phyloP scores from a whole-genome alignment of 2,888 invertebrate species.

The Ellobium chinense region DNA sequence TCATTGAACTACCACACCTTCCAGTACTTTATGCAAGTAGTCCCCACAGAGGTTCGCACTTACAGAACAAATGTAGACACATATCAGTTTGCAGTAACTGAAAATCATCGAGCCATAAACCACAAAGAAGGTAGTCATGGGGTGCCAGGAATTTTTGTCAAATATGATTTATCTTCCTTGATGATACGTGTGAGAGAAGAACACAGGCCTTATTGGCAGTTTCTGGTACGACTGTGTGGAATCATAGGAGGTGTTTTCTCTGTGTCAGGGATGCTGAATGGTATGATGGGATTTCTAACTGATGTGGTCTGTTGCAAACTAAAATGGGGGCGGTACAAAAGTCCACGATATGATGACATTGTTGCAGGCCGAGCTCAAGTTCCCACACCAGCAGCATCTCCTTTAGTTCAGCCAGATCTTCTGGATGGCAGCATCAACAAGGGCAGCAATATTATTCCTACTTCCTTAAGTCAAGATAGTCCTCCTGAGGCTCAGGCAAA shows the following conservation, averaged over 20 bases:
- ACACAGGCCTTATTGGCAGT: slow-evolving; percentile 82
- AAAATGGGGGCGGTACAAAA: slow-evolving; percentile 59
- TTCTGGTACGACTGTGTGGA: slow-evolving; percentile 92
- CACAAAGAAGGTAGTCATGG: slow-evolving; percentile 91
- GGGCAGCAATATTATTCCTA: slow-evolving; percentile 26
- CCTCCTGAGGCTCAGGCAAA: no score
- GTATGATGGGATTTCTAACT: slow-evolving; percentile 62
- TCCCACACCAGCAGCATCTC: slow-evolving; percentile 8
- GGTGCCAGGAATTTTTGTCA: slow-evolving; percentile 95
- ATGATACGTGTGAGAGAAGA: slow-evolving; percentile 83
- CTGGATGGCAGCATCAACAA: slow-evolving; percentile 19
- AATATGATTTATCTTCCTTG: slow-evolving; percentile 95
- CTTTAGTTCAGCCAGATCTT: slow-evolving; percentile 27
- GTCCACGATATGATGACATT: slow-evolving; percentile 27
- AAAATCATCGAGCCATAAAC: slow-evolving; percentile 87
- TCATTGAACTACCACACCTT: slow-evolving; percentile 87
- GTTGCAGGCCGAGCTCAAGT: slow-evolving; percentile 12
- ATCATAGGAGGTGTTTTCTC: slow-evolving; percentile 95
- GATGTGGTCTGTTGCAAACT: slow-evolving; percentile 71
- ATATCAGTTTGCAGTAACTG: slow-evolving; percentile 96
- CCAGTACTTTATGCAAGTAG: slow-evolving; percentile 97
- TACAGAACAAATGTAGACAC: slow-evolving; percentile 79
- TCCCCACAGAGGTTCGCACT: slow-evolving; percentile 91
- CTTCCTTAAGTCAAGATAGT: background rate
- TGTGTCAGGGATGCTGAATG: slow-evolving; percentile 82